These are phyloP conservation scores for Buteo buteo DNA, from an alignment of 2,113 vertebrate species.

Conservation along the genomic window DNA sequence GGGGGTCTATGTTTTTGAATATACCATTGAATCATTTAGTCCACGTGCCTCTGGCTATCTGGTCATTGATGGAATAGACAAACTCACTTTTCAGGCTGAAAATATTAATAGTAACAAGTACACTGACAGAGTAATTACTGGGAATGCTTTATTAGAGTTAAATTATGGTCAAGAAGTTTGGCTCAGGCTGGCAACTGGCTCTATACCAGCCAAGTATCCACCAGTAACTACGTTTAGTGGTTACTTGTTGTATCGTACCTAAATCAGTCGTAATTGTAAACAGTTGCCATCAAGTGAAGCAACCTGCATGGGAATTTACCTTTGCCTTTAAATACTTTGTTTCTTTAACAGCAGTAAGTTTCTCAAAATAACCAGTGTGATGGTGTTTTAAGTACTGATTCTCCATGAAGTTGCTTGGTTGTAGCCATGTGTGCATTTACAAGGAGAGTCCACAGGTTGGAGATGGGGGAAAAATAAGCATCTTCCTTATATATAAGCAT, in stretches of 20 bases:
- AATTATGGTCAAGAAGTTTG: conserved; percentile 83
- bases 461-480: background rate
- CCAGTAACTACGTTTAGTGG: conserved; percentile 80
- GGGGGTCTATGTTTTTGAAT: conserved; percentile 81
- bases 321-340: background rate
- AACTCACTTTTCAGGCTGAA: conserved; percentile 77
- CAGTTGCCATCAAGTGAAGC: background rate
- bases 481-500: background rate
- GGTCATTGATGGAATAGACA: conserved; percentile 78
- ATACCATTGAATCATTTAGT: conserved; percentile 77
- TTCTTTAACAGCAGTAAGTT: background rate
- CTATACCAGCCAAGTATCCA: conserved; percentile 74
- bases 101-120: conserved; percentile 56
- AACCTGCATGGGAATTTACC: background rate
- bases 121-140: conserved; percentile 71
- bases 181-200: conserved; percentile 73
- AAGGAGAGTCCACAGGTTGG: background rate
- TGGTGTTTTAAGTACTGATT: background rate
- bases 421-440: background rate
- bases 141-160: conserved; percentile 79
- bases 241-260: conserved; percentile 81
- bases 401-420: background rate
- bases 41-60: conserved; percentile 74
- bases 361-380: background rate
- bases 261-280: background rate